Evolutionary conservation across 2,888 invertebrate genomes (phyloP), one percentile per base, ranked within the genome.

Genomic region (Halictus quadricinctus): DNA sequence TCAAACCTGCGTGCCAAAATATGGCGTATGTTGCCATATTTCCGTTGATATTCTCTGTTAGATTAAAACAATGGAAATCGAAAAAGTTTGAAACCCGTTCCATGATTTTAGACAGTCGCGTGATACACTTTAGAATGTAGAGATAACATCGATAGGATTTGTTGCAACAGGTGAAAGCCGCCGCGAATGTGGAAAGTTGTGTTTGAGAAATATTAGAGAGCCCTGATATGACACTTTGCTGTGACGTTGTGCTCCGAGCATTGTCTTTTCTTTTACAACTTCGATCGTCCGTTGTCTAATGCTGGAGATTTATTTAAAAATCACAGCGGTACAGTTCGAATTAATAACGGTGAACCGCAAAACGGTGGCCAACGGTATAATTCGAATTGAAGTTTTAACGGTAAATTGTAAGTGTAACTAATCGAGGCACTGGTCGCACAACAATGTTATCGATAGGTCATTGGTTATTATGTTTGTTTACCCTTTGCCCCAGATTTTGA

Each of bases 161-260:
- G 21, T 46, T 58, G 36, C 12, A n/a, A 18, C 46, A 2, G n/a
- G 79, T 46, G 75, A 76, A 83, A 79, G 79, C 58, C 13, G 54
- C 29, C 8, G 54, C 69, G 6, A 60, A 60, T 75, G 41, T 76
- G 54, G 66, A 76, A 73, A 79, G 50, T 36, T 21, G 4, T 0
- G 7, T 50, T 25, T n/a, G n/a, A 43, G 18, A 75, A 46, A 58
- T 72, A 72, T 15, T 13, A n/a, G 8, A 36, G 6, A 72, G 66
- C n/a, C n/a, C 25, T 1, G 25, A 18, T 54, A 15, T 21, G 58
- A 54, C 48, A 2, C 0, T n/a, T 73, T 60, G 25, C 6, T 60
- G 5, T 25, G 13, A 60, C 8, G 8, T 50, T 50, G 7, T 12
- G 12, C 25, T 60, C n/a, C 60, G 25, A 12, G 25, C 8, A 18